phyloP scores from a whole-genome alignment of 2,888 invertebrate genomes.

The Leucophenga maculata region DNA sequence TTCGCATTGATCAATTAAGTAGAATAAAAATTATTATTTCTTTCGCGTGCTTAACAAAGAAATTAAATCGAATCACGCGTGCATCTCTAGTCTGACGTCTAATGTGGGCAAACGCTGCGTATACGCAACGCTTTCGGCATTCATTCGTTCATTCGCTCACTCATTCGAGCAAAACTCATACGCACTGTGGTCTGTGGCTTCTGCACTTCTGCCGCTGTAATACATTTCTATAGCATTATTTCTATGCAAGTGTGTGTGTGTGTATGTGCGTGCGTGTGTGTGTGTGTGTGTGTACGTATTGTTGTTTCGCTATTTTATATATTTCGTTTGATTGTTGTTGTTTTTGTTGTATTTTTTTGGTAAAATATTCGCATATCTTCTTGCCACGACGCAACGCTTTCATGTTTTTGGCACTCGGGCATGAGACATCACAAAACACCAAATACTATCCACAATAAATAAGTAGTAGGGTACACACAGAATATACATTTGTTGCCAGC shows the following conservation, averaged over 20 bases:
- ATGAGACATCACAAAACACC: slow-evolving; percentile 15
- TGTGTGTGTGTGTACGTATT: no score
- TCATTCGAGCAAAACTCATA: background rate
- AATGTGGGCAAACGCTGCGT: background rate
- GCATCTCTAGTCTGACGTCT: no score
- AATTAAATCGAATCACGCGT: no score
- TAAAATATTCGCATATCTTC: slow-evolving; percentile 1
- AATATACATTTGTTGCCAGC: no score
- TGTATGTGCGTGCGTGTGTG: slow-evolving; percentile 15
- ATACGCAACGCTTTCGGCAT: background rate
- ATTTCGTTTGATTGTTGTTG: background rate
- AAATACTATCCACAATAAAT: background rate
- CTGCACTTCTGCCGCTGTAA: slow-evolving; percentile 11
- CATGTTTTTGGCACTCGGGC: slow-evolving; percentile 10
- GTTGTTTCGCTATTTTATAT: slow-evolving; percentile 32
- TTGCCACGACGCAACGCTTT: background rate
- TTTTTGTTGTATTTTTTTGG: slow-evolving; percentile 23
- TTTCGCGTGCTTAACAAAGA: no score
- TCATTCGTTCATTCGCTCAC: background rate
- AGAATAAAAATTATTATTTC: no score
- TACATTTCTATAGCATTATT: slow-evolving; percentile 33
- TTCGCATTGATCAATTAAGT: no score
- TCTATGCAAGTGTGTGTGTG: slow-evolving; percentile 29
- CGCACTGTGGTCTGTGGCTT: slow-evolving; percentile 5
- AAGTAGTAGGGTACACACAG: no score